These are phyloP conservation scores for Cotesia glomerata DNA, from an alignment of 1,140 invertebrate genomes.

Conservation along the genomic window DNA sequence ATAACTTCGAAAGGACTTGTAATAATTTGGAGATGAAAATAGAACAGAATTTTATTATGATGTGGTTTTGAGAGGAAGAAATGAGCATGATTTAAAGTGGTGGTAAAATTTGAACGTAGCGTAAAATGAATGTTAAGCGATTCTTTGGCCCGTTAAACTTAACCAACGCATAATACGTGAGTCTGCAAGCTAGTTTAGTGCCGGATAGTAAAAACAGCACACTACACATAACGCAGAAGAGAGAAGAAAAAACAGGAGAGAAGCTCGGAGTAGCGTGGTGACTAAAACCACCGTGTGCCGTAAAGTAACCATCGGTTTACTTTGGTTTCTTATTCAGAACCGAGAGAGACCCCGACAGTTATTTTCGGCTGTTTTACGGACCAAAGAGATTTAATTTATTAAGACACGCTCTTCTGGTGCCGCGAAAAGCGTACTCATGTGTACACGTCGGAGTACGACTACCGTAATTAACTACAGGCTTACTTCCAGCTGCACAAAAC, in stretches of 20 bases:
- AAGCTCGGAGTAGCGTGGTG: background rate
- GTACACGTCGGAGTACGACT: background rate
- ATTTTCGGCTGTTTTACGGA: conserved; percentile 53
- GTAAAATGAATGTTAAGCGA: conserved; percentile 23
- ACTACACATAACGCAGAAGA: background rate
- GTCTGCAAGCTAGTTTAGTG: background rate
- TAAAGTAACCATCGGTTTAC: conserved; percentile 26
- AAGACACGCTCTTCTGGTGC: conserved; percentile 38
- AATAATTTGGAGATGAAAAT: no score
- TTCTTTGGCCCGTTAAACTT: conserved; percentile 14
- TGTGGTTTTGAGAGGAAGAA: background rate
- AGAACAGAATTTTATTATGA: background rate
- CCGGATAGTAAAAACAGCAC: background rate
- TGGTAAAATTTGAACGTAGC: conserved; percentile 7
- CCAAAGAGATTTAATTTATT: conserved; percentile 49
- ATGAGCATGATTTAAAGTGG: background rate
- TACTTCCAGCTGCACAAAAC: no score
- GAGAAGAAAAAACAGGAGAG: no score
- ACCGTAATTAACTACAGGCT: no score
- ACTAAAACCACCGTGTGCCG: conserved; percentile 26
- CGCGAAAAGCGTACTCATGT: conserved; percentile 23
- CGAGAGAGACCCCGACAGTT: conserved; percentile 28
- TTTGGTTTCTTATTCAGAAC: background rate
- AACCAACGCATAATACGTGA: background rate
- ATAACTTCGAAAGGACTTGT: no score